Percentiles rank a stretch among this genome's conserved stretches.
Evolutionary conservation across 1,140 invertebrate genomes (phyloP).

Genomic region (Cherax destructor): DNA sequence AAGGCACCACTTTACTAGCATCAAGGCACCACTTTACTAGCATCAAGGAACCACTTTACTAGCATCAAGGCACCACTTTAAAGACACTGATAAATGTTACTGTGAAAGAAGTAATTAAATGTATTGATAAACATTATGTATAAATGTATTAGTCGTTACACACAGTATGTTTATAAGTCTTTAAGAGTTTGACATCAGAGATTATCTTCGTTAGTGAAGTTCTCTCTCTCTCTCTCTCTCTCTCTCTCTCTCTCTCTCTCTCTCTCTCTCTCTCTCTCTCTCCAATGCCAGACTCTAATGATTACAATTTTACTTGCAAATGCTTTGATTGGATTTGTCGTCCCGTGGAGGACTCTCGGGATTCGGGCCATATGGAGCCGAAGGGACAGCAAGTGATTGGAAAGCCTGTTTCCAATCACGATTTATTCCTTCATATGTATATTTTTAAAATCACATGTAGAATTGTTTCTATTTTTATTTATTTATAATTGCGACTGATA

Average conservation of each 20-base stretch:
- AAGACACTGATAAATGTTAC: no score
- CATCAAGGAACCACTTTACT: no score
- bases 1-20: no score
- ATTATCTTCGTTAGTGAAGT: no score
- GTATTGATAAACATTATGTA: no score
- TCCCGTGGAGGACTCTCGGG: constrained; percentile 13
- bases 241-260: neutral
- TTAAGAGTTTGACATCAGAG: no score
- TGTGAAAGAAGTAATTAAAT: no score
- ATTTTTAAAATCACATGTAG: neutral
- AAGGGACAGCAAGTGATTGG: constrained; percentile 24
- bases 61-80: no score
- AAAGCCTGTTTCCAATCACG: constrained; percentile 24
- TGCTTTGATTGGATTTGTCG: constrained; percentile 53
- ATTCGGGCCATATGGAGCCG: constrained; percentile 24
- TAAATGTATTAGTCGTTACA: no score
- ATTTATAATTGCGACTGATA: neutral
- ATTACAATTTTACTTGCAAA: constrained; percentile 57
- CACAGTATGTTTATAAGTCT: no score
- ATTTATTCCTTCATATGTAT: neutral
- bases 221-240: constrained; percentile 2
- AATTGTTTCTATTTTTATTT: neutral
- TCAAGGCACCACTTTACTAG: no score
- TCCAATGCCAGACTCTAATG: constrained; percentile 42
- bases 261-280: neutral